phyloP scores from a whole-genome alignment of 2,113 vertebrate species.

The Telmatochromis sp. region DNA sequence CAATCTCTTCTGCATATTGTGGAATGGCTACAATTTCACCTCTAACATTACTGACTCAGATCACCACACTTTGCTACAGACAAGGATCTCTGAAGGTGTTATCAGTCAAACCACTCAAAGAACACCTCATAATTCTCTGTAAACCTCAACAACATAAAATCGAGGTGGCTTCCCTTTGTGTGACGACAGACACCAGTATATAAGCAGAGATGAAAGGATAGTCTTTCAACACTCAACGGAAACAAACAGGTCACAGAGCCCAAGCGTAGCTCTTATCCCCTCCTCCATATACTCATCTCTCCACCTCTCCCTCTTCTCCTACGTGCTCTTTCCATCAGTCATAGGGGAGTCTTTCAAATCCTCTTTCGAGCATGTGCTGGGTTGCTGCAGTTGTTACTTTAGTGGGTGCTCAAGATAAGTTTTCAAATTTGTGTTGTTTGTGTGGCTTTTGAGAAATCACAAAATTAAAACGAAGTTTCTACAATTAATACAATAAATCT shows the following conservation, averaged over 20 bases:
- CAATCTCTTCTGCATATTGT: not conserved
- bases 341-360: conserved; percentile 43
- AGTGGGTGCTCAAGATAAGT: not conserved
- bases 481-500: not conserved
- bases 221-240: conserved; percentile 49
- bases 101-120: conserved; percentile 47
- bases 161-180: conserved; percentile 18
- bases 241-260: conserved; percentile 51
- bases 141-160: conserved; percentile 51
- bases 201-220: conserved; percentile 53
- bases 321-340: conserved; percentile 34
- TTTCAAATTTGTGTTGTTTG: not conserved
- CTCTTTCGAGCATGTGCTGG: conserved; percentile 32
- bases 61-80: conserved; percentile 5
- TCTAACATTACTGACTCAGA: not conserved
- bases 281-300: not conserved
- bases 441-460: not conserved
- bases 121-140: conserved; percentile 35
- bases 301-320: not conserved
- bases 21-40: not conserved
- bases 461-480: not conserved
- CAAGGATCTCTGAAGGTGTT: conserved; percentile 37
- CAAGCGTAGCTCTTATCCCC: not conserved
- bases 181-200: conserved; percentile 48
- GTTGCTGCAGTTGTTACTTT: not conserved